Evolutionary conservation across 2,797 vertebrate species (phyloP).

Genomic region (Phoxinus dragarum): DNA sequence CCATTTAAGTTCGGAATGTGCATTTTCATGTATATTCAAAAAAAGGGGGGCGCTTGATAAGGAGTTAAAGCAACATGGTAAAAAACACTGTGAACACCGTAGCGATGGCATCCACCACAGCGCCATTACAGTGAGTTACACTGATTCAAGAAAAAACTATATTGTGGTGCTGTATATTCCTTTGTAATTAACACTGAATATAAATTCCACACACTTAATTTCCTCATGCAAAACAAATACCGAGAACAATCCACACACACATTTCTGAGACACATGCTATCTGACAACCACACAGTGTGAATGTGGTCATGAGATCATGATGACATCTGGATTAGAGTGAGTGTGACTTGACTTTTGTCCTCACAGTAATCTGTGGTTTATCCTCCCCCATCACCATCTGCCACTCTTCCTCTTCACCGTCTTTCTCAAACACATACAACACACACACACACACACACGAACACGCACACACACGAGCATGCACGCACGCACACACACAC

Average conservation of each 20-base stretch:
- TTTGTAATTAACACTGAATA: not conserved
- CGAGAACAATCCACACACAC: not conserved
- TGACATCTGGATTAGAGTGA: conserved; percentile 35
- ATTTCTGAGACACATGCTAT: conserved; percentile 16
- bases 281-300: not conserved
- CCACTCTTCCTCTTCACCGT: conserved; percentile 30
- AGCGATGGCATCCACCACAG: not conserved
- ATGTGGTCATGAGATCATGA: conserved; percentile 7
- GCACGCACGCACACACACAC: conserved; percentile 1
- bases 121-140: not conserved
- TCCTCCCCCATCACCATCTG: conserved; percentile 58
- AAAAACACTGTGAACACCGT: not conserved
- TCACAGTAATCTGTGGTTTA: conserved; percentile 49
- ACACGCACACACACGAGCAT: conserved; percentile 30
- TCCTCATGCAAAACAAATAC: not conserved
- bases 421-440: conserved; percentile 11
- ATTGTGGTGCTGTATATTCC: not conserved
- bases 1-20: too few relatives aligned
- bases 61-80: not conserved
- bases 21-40: too few relatives aligned
- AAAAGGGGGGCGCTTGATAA: too few relatives aligned
- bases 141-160: not conserved
- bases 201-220: not conserved
- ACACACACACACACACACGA: conserved; percentile 24
- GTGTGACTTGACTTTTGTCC: conserved; percentile 53